Percentiles rank a stretch among this genome's conserved stretches.
These are phyloP conservation scores for Stichodactyla mertensii DNA, from an alignment of 64 coral and sea anemone genomes.

Conservation along the genomic window DNA sequence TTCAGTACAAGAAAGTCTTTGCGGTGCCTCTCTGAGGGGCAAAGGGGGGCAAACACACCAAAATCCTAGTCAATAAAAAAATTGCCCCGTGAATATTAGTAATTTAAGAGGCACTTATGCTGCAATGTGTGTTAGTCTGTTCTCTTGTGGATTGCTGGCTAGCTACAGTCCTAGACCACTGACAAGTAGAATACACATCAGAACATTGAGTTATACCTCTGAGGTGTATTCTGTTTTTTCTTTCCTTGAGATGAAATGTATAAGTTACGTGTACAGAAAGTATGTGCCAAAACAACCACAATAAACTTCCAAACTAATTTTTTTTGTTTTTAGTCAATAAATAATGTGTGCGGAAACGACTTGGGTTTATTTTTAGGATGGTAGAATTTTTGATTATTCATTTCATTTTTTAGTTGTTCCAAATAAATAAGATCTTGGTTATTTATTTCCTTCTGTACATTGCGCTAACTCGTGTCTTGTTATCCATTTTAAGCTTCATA, in stretches of 20 bases:
- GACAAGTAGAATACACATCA: slow-evolving; percentile 6
- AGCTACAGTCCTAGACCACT: neutral
- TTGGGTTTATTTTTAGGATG: too few species aligned
- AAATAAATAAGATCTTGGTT: too few species aligned
- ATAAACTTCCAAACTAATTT: slow-evolving; percentile 17
- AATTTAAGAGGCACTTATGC: neutral
- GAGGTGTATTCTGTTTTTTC: slow-evolving; percentile 1
- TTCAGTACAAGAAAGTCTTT: slow-evolving; percentile 12
- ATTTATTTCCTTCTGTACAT: too few species aligned
- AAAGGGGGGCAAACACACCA: neutral
- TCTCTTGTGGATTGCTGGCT: neutral
- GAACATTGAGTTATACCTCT: neutral
- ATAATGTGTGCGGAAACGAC: neutral
- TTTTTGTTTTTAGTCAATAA: neutral
- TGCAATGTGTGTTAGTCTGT: neutral
- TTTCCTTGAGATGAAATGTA: slow-evolving; percentile 1
- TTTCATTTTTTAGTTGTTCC: too few species aligned
- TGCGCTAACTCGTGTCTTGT: too few species aligned
- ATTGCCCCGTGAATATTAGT: neutral
- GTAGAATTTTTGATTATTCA: too few species aligned
- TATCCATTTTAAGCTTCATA: too few species aligned
- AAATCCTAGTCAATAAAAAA: neutral
- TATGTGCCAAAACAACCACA: slow-evolving; percentile 26
- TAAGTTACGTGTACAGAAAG: slow-evolving; percentile 24
- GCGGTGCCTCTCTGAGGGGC: neutral